These are phyloP conservation scores for Nycteola revayana DNA, from an alignment of 2,888 invertebrate genomes.

Conservation along the genomic window DNA sequence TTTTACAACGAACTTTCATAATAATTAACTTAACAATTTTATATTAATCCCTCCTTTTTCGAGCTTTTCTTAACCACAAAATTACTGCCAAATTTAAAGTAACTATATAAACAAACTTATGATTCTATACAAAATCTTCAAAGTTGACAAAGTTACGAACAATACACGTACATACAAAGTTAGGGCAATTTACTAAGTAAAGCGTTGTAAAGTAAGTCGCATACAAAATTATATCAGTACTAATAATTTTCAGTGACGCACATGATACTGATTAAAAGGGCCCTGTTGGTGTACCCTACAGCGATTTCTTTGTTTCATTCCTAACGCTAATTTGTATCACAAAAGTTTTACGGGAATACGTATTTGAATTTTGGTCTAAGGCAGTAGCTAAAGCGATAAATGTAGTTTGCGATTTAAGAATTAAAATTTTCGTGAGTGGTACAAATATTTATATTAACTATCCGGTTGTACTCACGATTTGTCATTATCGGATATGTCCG, in stretches of 20 bases:
- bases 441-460: too few relatives aligned
- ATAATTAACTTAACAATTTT: too few relatives aligned
- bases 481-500: too few relatives aligned
- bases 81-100: not conserved
- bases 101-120: not conserved
- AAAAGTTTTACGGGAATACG: conserved; percentile 51
- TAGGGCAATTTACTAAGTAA: not conserved
- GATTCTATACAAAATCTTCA: not conserved
- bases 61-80: too few relatives aligned
- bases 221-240: conserved; percentile 13
- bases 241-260: conserved; percentile 27
- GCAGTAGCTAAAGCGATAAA: not conserved
- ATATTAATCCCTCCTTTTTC: not conserved
- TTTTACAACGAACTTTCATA: too few relatives aligned
- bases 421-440: too few relatives aligned
- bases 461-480: too few relatives aligned
- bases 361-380: conserved; percentile 28
- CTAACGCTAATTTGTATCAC: conserved; percentile 60
- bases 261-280: conserved; percentile 37
- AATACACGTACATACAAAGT: conserved; percentile 1
- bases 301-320: conserved; percentile 53
- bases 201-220: not conserved
- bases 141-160: too few relatives aligned
- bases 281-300: conserved; percentile 33
- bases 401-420: too few relatives aligned